Conservation (phyloP, 2,888 invertebrate species). For the Merodon equestris region DNA sequence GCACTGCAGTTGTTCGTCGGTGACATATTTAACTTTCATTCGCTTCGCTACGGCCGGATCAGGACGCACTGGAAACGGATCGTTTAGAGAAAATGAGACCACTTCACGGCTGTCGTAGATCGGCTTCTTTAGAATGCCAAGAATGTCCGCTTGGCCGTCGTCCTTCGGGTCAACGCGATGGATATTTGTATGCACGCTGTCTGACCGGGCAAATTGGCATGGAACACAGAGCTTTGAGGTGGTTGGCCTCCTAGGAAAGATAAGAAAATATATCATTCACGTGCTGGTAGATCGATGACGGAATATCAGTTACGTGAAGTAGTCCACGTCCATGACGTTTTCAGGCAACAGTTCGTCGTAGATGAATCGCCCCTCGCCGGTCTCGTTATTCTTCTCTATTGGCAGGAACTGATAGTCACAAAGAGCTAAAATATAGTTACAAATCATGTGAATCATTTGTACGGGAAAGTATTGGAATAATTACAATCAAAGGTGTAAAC, state of each 20-base stretch:
- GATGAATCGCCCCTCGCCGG: conserved; percentile 81
- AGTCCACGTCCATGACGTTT: conserved; percentile 80
- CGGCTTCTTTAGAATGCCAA: conserved; percentile 80
- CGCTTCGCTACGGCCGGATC: conserved; percentile 81
- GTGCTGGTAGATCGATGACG: background rate
- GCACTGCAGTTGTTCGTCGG: conserved; percentile 79
- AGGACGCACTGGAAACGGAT: conserved; percentile 83
- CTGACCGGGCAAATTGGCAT: conserved; percentile 87
- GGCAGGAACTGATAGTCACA: conserved; percentile 97
- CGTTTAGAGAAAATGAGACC: conserved; percentile 82
- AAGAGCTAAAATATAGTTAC: conserved; percentile 81
- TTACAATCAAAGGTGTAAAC: conserved; percentile 77
- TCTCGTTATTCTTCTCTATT: conserved; percentile 79
- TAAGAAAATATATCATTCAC: background rate
- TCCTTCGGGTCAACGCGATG: conserved; percentile 77
- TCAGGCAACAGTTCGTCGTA: conserved; percentile 83
- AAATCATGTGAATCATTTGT: too few species aligned
- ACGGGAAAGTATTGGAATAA: conserved; percentile 5
- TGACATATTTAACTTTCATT: conserved; percentile 79
- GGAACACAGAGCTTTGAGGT: conserved; percentile 87
- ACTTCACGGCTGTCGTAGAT: conserved; percentile 82
- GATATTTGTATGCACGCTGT: conserved; percentile 80
- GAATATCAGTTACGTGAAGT: conserved; percentile 80
- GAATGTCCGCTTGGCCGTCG: conserved; percentile 77
- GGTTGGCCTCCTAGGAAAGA: conserved; percentile 69